A percentile compares a stretch with the other conserved stretches of the same genome.
Evolutionary conservation across 1,140 invertebrate genomes (phyloP).

Genomic region (Ganaspis sp.): DNA sequence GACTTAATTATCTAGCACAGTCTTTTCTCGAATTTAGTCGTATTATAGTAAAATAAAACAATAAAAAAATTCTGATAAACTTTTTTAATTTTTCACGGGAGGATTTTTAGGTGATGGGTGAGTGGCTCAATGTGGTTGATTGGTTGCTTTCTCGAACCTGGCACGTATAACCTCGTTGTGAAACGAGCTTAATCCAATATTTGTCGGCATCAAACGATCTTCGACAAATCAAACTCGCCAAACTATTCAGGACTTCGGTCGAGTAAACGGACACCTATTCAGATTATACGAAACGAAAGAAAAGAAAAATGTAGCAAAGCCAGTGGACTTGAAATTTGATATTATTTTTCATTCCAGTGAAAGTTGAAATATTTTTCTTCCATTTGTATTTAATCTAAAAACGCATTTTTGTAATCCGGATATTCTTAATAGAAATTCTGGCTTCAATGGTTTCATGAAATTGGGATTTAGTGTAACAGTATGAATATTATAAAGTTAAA

Average conservation of each 20-base stretch:
- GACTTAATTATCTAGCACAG: too few species aligned
- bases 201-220: constrained; percentile 48
- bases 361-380: neutral
- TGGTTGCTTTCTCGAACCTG: constrained; percentile 1
- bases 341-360: neutral
- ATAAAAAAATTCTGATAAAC: too few species aligned
- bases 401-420: too few species aligned
- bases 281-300: neutral
- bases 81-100: neutral
- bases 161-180: constrained; percentile 34
- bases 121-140: neutral
- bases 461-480: too few species aligned
- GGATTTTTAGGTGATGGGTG: neutral
- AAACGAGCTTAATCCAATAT: constrained; percentile 54
- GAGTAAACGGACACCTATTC: neutral
- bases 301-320: neutral
- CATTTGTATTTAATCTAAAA: too few species aligned
- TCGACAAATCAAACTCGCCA: neutral
- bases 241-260: neutral
- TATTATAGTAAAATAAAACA: too few species aligned
- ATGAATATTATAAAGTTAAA: too few species aligned
- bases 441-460: too few species aligned
- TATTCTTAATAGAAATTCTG: too few species aligned
- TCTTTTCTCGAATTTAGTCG: too few species aligned
- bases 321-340: neutral